A percentile compares a stretch with the other conserved stretches of the same genome.
Evolutionary conservation across 2,888 invertebrate genomes (phyloP).

Genomic region (Nephrotoma flavescens): DNA sequence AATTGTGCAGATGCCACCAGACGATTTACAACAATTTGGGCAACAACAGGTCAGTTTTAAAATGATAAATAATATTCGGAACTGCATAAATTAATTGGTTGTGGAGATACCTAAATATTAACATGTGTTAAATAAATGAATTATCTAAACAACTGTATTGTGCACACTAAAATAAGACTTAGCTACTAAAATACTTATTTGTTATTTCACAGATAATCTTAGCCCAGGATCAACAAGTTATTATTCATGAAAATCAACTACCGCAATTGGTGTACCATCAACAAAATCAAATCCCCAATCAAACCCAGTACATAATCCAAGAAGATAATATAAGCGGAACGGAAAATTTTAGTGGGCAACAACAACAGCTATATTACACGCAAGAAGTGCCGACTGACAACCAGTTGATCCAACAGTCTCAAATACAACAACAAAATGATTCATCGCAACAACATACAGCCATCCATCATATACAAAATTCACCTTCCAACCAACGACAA

Average conservation of each 20-base stretch:
- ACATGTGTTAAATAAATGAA: too few relatives aligned
- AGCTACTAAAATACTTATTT: neutral
- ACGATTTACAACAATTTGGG: slow-evolving; percentile 17
- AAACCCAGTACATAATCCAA: slow-evolving; percentile 18
- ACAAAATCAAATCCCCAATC: slow-evolving; percentile 14
- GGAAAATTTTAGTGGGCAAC: neutral
- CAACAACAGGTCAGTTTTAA: slow-evolving; percentile 7
- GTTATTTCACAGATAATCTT: slow-evolving; percentile 19
- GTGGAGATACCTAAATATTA: too few relatives aligned
- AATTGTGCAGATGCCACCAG: slow-evolving; percentile 22
- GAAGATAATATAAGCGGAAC: slow-evolving; percentile 13
- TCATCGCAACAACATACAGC: slow-evolving; percentile 13
- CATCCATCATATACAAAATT: slow-evolving; percentile 6
- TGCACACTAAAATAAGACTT: neutral
- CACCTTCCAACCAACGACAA: slow-evolving; percentile 13
- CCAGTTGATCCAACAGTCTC: neutral
- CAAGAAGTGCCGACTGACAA: neutral
- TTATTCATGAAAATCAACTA: slow-evolving; percentile 26
- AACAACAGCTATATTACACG: slow-evolving; percentile 16
- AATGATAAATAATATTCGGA: neutral
- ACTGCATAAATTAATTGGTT: too few relatives aligned
- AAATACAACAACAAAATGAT: slow-evolving; percentile 10
- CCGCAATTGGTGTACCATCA: slow-evolving; percentile 31
- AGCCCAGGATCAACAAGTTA: slow-evolving; percentile 16
- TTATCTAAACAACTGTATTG: neutral